Base-by-base conservation (phyloP, 2,797 vertebrate genomes). In the Protonibea diacanthus region DNA sequence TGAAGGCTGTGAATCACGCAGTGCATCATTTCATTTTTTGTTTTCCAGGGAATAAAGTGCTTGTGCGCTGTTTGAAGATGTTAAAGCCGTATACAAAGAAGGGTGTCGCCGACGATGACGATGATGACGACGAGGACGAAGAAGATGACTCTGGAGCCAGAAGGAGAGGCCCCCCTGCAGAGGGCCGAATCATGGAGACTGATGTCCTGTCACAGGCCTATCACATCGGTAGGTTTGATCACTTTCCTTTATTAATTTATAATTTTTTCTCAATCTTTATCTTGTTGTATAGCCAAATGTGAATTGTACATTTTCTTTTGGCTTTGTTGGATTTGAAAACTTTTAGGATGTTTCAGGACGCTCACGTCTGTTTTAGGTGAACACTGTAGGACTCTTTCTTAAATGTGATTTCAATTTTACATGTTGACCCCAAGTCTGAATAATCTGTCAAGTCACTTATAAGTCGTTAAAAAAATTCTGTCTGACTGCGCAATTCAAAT, bases 121-220 rank as follows among this genome's bases (percentile, higher is more conserved):
- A 96, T 0, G 96, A 95, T 0, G 96, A 97, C 0, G 95, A 96
- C 0, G 97, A 94, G 0, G 90, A 98, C 0, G 96, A 97, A 0
- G 97, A 96, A 6, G 95, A 96, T 38, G 89, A 91, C 1, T 90
- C 94, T 0, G 96, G 95, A 1, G 94, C 91, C 2, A 90, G 92
- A 12, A 91, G 92, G 33, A 92, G 91, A 74, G 92, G 25, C 0
- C 78, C 93, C 13, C 92, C 93, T 15, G 89, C 93, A 0, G 92
- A 96, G 74, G 95, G 97, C 20, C 94, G 96, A 5, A 89, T 97
- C 80, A 96, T 95, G 20, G 97, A 99, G 92, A 95, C 88, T 15
- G 97, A 99, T 60, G 83, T 97, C 74, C 90, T 99, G 52, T 93
- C 96, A 0, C 98, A 99, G 91, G 97, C 97, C 48, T 99, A 98